A percentile compares a stretch with the other conserved stretches of the same genome.
Conservation (phyloP, 2,888 invertebrate genomes). For the Cheilosia scutellata region DNA sequence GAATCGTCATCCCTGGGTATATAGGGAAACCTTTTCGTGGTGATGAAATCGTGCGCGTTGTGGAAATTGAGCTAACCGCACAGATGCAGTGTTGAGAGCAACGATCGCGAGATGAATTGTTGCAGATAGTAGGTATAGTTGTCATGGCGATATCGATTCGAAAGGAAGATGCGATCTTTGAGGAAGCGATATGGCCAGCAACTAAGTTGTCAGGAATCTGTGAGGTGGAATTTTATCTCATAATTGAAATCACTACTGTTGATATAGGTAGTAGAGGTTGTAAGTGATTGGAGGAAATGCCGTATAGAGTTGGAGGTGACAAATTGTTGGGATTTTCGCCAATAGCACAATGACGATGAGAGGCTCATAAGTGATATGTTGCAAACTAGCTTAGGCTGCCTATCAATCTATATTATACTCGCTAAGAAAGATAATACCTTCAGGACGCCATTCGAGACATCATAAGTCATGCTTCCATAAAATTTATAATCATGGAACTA, state of each 20-base stretch:
- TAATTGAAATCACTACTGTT: constrained; percentile 48
- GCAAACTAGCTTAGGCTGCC: no score
- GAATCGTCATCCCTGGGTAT: constrained; percentile 60
- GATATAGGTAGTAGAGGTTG: neutral
- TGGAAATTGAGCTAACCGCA: constrained; percentile 12
- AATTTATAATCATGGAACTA: no score
- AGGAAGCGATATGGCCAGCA: constrained; percentile 31
- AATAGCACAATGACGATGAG: no score
- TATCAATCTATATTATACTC: no score
- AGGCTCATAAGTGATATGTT: no score
- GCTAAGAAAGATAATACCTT: no score
- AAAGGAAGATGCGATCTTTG: constrained; percentile 49
- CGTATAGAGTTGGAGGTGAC: neutral
- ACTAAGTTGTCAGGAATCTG: constrained; percentile 39
- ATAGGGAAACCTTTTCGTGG: neutral
- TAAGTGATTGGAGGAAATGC: constrained; percentile 3
- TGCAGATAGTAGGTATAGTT: neutral
- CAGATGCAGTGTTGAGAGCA: constrained; percentile 3
- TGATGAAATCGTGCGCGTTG: constrained; percentile 62
- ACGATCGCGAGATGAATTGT: constrained; percentile 48
- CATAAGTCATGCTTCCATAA: no score
- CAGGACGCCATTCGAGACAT: no score
- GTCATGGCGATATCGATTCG: neutral
- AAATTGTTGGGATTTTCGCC: constrained; percentile 12
- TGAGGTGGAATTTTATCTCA: constrained; percentile 56